Base-by-base conservation (phyloP, 2,797 vertebrate species). In the Gymnoscopelus braueri region DNA sequence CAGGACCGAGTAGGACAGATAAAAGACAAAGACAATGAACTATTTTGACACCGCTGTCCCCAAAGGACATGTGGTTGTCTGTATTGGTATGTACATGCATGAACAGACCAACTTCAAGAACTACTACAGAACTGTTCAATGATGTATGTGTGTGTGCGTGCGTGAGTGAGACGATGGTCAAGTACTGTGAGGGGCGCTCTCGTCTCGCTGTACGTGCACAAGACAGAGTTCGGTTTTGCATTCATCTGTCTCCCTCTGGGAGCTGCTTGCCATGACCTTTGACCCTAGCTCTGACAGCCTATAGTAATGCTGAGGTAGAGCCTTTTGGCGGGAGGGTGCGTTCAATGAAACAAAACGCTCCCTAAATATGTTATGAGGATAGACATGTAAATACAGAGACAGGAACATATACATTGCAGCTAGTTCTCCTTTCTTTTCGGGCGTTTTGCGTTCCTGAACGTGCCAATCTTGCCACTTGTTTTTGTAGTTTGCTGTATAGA, bases 141-240 rank as follows among this genome's bases (percentile, higher is more conserved):
- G 65, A 82, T 79, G 59, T 71, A 83, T 85, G 85, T 55, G 84
- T 73, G 61, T 66, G 77, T 83, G 74, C 72, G 75, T 55, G 32
- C 11, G 29, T 67, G 59, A 44, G 81, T 82, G 32, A 64, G 67
- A 86, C 83, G 83, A 88, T 77, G 82, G 82, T 89, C 58, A 66
- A 81, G 84, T 90, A 89, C 90, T 90, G 87, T 92, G 87, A 88
- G 84, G 60, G 80, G 74, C 3, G 59, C 70, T 80, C 77, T 85
- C 15, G 49, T 84, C 15, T 54, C 60, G 80, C 80, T 67, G 72
- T 79, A 29, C 48, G 70, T 32, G 69, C 58, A 35, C 60, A 81
- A 83, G 82, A 82, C 61, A 5, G 67, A 54, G 55, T 69, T 70
- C 56, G 83, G 71, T 79, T 88, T 82, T 32, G 47, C 79, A 71